Conservation (phyloP, 2,888 invertebrate genomes). For the Amiota minor region DNA sequence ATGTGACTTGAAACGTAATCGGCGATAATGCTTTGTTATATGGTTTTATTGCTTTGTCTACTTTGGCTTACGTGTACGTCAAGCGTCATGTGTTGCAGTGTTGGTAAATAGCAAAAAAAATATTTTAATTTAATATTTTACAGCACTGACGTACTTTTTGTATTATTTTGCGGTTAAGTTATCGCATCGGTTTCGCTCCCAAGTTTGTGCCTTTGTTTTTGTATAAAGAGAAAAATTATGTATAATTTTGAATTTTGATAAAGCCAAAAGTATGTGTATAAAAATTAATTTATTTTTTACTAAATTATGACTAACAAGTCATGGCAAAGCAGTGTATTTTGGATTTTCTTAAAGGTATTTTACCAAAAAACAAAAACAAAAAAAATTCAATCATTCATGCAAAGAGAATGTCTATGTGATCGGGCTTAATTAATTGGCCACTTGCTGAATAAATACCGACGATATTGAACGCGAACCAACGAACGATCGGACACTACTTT, state of each 20-base stretch:
- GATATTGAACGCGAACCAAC: too few species aligned
- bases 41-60: neutral
- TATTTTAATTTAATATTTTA: neutral
- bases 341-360: neutral
- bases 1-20: neutral
- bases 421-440: too few species aligned
- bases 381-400: neutral
- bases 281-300: neutral
- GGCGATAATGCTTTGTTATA: neutral
- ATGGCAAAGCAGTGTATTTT: neutral
- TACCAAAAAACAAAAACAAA: neutral
- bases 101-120: neutral
- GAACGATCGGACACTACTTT: too few species aligned
- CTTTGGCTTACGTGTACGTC: neutral
- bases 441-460: too few species aligned
- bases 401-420: too few species aligned
- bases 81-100: neutral
- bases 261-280: slow-evolving; percentile 15
- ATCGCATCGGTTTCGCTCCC: slow-evolving; percentile 4
- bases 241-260: slow-evolving; percentile 15
- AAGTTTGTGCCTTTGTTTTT: slow-evolving; percentile 22
- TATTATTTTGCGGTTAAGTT: neutral
- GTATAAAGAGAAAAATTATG: slow-evolving; percentile 20
- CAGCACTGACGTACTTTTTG: neutral
- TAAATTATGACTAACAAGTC: slow-evolving; percentile 2